These are phyloP conservation scores for Malthinus seriepunctatus DNA, from an alignment of 2,888 invertebrate species.

Conservation along the genomic window DNA sequence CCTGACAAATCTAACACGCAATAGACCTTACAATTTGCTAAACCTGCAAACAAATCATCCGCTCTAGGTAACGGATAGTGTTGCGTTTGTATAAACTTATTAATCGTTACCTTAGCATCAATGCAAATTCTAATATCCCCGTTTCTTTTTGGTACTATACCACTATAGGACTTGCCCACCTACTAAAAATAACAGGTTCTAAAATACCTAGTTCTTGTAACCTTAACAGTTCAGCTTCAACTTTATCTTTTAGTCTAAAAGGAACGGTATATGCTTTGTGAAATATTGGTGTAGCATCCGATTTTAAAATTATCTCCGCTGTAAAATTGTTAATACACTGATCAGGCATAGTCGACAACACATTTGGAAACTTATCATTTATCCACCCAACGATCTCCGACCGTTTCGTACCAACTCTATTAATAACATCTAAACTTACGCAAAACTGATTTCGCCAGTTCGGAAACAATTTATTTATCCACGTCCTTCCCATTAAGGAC, in stretches of 20 bases:
- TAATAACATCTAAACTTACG: background rate
- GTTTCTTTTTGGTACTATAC: conserved; percentile 40
- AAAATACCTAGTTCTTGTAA: background rate
- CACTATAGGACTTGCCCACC: conserved; percentile 37
- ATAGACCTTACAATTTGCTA: conserved; percentile 32
- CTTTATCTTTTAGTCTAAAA: conserved; percentile 4
- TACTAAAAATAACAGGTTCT: background rate
- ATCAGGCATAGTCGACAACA: background rate
- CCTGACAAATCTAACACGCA: conserved; percentile 3
- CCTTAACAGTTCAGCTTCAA: conserved; percentile 9
- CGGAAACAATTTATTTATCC: background rate
- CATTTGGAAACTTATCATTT: background rate
- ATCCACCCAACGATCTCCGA: background rate
- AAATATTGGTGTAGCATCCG: background rate
- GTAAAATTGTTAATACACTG: background rate
- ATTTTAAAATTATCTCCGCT: background rate
- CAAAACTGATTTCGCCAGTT: background rate
- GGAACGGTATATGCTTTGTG: background rate
- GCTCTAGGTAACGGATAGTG: conserved; percentile 39
- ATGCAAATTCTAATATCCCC: conserved; percentile 40
- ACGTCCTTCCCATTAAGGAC: background rate
- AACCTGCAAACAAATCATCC: conserved; percentile 33
- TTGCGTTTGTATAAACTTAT: conserved; percentile 35
- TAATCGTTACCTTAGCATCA: conserved; percentile 42
- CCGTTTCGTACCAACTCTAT: background rate